Conservation (phyloP, 2,888 invertebrate species). For the Amphimallon solstitiale region DNA sequence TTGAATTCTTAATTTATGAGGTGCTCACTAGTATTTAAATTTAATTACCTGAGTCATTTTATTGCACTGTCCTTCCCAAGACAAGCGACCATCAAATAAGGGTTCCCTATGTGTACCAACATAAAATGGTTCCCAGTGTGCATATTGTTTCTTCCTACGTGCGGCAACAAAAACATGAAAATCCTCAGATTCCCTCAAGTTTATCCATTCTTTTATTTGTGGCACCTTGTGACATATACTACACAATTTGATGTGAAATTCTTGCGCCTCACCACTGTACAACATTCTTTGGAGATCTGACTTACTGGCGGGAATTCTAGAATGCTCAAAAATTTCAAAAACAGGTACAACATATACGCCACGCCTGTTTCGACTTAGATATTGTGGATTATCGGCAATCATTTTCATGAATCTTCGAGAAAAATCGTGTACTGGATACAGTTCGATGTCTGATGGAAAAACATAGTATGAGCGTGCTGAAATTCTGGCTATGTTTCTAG, state of each 20-base stretch:
- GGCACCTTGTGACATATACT: conserved; percentile 64
- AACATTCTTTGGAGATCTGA: conserved; percentile 64
- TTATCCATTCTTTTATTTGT: conserved; percentile 60
- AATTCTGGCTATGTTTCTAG: conserved; percentile 54
- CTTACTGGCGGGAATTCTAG: conserved; percentile 75
- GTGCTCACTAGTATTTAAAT: neutral
- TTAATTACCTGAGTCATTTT: conserved; percentile 66
- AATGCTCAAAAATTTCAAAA: conserved; percentile 55
- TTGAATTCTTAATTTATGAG: no score
- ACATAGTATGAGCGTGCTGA: conserved; percentile 54
- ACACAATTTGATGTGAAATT: conserved; percentile 67
- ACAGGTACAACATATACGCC: conserved; percentile 54
- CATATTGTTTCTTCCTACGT: conserved; percentile 58
- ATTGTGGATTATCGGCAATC: conserved; percentile 40
- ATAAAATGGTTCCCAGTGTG: conserved; percentile 67
- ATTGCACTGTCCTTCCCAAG: conserved; percentile 67
- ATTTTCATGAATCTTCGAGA: conserved; percentile 51
- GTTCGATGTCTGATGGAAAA: conserved; percentile 56
- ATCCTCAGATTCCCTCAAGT: conserved; percentile 47
- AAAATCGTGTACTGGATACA: conserved; percentile 53
- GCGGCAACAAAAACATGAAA: conserved; percentile 61
- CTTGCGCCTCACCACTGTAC: conserved; percentile 62
- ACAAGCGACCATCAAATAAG: conserved; percentile 65
- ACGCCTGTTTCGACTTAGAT: conserved; percentile 20
- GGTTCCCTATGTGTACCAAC: conserved; percentile 65